Percentiles rank a stretch among this genome's conserved stretches.
Conservation (phyloP, 2,888 invertebrate genomes). For the Spatulosminthurus flaviceps region DNA sequence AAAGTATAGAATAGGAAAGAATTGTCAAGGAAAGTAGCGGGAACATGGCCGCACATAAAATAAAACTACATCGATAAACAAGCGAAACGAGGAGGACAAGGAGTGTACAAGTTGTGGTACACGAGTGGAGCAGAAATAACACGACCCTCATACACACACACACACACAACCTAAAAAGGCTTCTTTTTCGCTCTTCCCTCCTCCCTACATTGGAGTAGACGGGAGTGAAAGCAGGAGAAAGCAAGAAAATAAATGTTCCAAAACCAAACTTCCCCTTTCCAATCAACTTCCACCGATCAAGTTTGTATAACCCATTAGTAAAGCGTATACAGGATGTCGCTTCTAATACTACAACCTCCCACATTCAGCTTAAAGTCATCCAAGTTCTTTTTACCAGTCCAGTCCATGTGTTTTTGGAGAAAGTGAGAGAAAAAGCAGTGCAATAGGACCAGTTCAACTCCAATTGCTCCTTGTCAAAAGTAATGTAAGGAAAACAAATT, state of each 20-base stretch:
- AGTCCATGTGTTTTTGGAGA: too few species aligned
- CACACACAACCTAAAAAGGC: not conserved
- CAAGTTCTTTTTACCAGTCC: too few species aligned
- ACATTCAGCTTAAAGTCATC: too few species aligned
- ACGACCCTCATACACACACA: not conserved
- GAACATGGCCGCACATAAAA: constrained; percentile 4
- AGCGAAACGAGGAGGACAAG: not conserved
- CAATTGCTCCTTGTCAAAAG: too few species aligned
- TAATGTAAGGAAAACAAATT: too few species aligned
- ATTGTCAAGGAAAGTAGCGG: not conserved
- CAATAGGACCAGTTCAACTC: too few species aligned
- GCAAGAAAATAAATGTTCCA: not conserved
- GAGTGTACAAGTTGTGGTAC: not conserved
- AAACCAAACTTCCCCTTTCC: not conserved
- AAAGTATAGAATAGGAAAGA: not conserved
- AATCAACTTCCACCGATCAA: not conserved
- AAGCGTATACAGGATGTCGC: too few species aligned
- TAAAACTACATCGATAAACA: not conserved
- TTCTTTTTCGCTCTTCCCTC: not conserved
- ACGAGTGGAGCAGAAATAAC: not conserved
- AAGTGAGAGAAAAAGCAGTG: too few species aligned
- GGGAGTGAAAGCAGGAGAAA: not conserved
- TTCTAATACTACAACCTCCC: too few species aligned
- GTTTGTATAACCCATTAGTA: too few species aligned
- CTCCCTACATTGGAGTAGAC: too few species aligned